Percentiles rank a stretch among this genome's conserved stretches.
These are phyloP conservation scores for Drosophila saltans DNA, from an alignment of 1,140 invertebrate species.

Conservation along the genomic window DNA sequence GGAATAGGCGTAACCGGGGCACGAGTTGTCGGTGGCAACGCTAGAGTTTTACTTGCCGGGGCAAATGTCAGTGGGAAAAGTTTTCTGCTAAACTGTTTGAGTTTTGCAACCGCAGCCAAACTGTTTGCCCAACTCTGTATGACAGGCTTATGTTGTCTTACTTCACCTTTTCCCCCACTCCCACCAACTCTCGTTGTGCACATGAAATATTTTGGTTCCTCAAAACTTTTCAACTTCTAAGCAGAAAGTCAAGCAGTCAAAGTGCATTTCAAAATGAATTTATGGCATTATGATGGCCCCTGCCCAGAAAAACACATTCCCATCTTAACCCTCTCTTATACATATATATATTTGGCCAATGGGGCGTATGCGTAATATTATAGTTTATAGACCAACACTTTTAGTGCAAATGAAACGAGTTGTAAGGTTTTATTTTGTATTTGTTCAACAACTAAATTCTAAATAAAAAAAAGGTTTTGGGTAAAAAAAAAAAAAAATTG, in stretches of 20 bases:
- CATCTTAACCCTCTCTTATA: neutral
- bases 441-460: conserved; percentile 26
- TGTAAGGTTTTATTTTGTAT: conserved; percentile 3
- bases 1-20: conserved; percentile 11
- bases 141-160: conserved; percentile 32
- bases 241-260: conserved; percentile 74
- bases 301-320: too few species aligned
- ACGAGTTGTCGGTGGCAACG: too few species aligned
- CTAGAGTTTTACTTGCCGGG: conserved; percentile 26
- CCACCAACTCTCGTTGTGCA: neutral
- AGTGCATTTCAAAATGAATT: conserved; percentile 64
- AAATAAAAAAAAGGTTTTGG: conserved; percentile 22
- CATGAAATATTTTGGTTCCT: conserved; percentile 1
- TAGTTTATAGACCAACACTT: conserved; percentile 22
- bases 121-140: conserved; percentile 66
- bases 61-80: conserved; percentile 55
- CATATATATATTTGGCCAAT: neutral
- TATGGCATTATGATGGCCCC: conserved; percentile 36
- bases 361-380: conserved; percentile 68
- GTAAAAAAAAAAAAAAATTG: conserved; percentile 49
- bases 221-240: conserved; percentile 53
- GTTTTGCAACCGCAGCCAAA: conserved; percentile 63
- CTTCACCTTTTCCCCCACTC: conserved; percentile 20
- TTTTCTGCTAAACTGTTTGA: conserved; percentile 65
- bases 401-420: conserved; percentile 47